Evolutionary conservation across 2,113 vertebrate genomes (phyloP).

Genomic region (Halichoerus grypus): DNA sequence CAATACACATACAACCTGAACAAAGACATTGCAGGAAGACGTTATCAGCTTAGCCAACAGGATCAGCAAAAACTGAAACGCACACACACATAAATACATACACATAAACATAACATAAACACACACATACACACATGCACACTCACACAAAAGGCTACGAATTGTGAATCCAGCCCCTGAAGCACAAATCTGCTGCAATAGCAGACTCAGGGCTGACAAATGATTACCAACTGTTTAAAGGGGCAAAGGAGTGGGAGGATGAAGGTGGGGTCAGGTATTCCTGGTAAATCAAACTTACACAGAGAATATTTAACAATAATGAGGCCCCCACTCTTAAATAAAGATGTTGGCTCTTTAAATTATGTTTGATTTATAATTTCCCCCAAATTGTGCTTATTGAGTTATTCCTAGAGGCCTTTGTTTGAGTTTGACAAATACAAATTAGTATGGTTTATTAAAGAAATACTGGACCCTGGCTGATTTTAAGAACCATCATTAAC

Average conservation of each 20-base stretch:
- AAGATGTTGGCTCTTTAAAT: neutral
- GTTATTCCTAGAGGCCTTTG: neutral
- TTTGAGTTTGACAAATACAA: neutral
- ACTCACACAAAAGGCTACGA: neutral
- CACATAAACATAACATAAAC: neutral
- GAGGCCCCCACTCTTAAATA: neutral
- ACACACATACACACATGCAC: neutral
- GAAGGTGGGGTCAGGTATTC: neutral
- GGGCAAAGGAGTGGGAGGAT: accelerated
- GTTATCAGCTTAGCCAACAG: neutral
- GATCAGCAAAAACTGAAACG: neutral
- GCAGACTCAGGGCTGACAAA: neutral
- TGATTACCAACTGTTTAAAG: neutral
- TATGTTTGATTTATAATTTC: neutral
- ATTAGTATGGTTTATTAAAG: neutral
- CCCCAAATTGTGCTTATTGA: neutral
- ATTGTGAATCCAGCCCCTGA: neutral
- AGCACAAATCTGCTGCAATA: neutral
- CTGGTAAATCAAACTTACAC: neutral
- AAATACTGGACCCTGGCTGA: neutral
- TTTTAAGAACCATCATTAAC: neutral
- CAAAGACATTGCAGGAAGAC: neutral
- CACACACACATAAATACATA: neutral
- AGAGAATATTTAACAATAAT: neutral
- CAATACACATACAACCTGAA: neutral